Base-by-base conservation (phyloP, 2,797 vertebrate genomes). In the Gorsachius magnificus region DNA sequence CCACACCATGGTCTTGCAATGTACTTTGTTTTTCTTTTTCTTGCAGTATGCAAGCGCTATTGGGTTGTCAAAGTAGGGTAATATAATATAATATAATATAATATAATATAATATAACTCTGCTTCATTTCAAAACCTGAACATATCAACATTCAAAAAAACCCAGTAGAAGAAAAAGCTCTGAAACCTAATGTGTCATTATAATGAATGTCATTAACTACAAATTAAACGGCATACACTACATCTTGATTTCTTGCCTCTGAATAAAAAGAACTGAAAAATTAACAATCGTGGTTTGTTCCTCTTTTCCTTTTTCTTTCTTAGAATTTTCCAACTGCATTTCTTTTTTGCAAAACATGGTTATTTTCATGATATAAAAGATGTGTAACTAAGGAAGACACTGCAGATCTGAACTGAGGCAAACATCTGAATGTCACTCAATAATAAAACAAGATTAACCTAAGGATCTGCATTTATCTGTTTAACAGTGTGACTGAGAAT, bases 401-500 rank as follows among this genome's bases (percentile, higher is more conserved):
- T 2, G 6, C 36, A 76, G 8, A 24, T 61, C 66, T 77, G 58
- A 93, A 89, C 53, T 36, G 28, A 60, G 33, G 24, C 20, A 71
- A 35, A 93, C 53, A 71, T 66, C 48, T 84, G 75, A 90, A 84
- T 96, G 85, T 92, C 85, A 89, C 35, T 87, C 61, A 96, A 81
- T 95, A 92, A 92, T 74, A 94, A 87, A 87, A 87, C 74, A 94
- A 94, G 90, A 93, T 96, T 91, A 91, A 90, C 81, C 22, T 89
- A 90, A 84, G 58, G 76, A 97, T 54, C 65, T 89, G 41, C 36
- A 83, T 69, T 94, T 97, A 87, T 92, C 88, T 96, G 21, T 95
- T 97, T 93, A 93, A 51, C 50, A 74, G 16, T 78, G 66, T 95
- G 92, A 57, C 60, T 95, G 58, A 95, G 81, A 96, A 93, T 93